phyloP scores from a whole-genome alignment of 2,113 vertebrate genomes.

The Calypte anna region DNA sequence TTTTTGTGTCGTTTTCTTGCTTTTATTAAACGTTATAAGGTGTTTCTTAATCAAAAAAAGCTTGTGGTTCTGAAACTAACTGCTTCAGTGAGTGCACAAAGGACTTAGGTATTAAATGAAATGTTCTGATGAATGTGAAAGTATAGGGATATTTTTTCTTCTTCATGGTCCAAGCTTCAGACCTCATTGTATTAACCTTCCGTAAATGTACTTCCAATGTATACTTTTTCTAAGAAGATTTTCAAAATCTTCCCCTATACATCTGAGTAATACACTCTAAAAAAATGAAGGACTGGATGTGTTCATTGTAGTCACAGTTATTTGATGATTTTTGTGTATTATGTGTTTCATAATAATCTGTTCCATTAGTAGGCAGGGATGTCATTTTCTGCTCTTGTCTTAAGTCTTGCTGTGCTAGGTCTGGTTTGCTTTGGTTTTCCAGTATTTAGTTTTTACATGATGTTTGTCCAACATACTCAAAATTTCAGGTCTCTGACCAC shows the following conservation, averaged over 20 bases:
- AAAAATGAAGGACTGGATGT: neutral
- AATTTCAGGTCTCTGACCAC: too few species aligned
- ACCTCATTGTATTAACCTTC: neutral
- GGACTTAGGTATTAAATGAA: neutral
- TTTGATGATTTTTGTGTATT: neutral
- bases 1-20: neutral
- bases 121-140: neutral
- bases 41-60: neutral
- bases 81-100: neutral
- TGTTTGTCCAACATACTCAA: neutral
- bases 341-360: neutral
- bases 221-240: neutral
- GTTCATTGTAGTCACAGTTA: neutral
- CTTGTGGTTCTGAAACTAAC: neutral
- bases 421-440: neutral
- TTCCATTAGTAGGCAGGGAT: neutral
- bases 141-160: neutral
- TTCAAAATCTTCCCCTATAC: neutral
- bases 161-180: neutral
- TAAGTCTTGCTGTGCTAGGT: neutral
- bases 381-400: rapidly evolving
- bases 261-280: neutral
- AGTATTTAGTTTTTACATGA: neutral
- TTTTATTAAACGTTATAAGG: neutral
- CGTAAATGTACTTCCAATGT: neutral